These are phyloP conservation scores for Rhynchomys soricoides DNA, from an alignment of 2,113 vertebrate genomes.

Conservation along the genomic window DNA sequence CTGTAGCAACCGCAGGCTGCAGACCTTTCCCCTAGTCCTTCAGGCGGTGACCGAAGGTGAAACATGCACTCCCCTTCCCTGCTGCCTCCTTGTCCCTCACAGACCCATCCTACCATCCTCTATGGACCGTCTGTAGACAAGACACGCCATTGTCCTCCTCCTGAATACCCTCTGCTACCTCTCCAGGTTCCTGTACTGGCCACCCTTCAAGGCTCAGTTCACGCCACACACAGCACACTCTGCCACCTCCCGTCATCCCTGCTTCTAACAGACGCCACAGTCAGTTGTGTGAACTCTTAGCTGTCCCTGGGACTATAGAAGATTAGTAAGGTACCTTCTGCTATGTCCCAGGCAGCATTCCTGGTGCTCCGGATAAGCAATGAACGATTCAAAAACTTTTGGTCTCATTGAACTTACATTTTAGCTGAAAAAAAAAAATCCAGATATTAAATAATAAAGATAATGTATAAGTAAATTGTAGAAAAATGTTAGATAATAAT, in stretches of 20 bases:
- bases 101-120: background rate
- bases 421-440: background rate
- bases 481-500: background rate
- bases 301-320: background rate
- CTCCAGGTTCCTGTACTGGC: background rate
- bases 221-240: background rate
- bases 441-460: background rate
- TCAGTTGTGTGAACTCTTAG: background rate
- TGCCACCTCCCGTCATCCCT: background rate
- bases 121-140: background rate
- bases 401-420: background rate
- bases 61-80: background rate
- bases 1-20: background rate
- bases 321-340: background rate
- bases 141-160: rapidly evolving
- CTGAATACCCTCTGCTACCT: background rate
- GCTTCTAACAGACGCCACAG: background rate
- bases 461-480: background rate
- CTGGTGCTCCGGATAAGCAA: background rate
- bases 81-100: background rate
- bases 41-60: background rate
- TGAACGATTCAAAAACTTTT: background rate
- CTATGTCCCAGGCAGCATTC: no score
- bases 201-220: background rate
- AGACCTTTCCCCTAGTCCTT: background rate